Evolutionary conservation across 1,140 invertebrate species (phyloP), one percentile per base, ranked within the genome.

Genomic region (Neodiprion lecontei): DNA sequence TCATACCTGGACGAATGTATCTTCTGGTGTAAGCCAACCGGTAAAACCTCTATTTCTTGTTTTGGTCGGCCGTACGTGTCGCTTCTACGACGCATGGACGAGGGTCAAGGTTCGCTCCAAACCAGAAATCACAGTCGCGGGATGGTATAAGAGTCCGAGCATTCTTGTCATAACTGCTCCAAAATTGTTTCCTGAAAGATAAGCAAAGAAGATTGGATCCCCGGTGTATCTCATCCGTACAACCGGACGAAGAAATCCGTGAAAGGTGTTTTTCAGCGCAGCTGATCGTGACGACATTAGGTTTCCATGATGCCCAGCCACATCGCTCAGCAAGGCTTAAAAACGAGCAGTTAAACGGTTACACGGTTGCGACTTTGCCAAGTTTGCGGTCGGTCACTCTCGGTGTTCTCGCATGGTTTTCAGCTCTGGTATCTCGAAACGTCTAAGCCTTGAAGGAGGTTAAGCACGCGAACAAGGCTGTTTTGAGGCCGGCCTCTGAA

Each of bases 131-230:
- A 40, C 28, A 76, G 72, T 73, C 69, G 72, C 49, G 50, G 14
- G 65, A 76, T 72, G n/a, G 67, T 76, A 48, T 70, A 73, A 73
- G 68, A 66, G 67, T 76, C 28, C 28, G 28, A 40, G 28, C 28
- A 40, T 40, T 40, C 28, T 40, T 40, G 28, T 40, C 28, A 40
- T 40, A 40, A 40, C 28, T 40, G 28, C 28, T 40, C 28, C 28
- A 40, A 40, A 40, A 40, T 40, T 40, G 28, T 40, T 40, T 40
- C 28, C 28, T 40, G 28, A 40, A 40, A 40, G 28, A 40, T 40
- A 40, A 40, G 28, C 28, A 40, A 40, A 40, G 5, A 2, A 40
- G 28, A 40, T 40, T 40, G 28, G 17, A 21, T 0, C 17, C 17
- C 17, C 17, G 17, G 17, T 21, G 17, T 21, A 21, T 21, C 17